phyloP scores from a whole-genome alignment of 1,140 invertebrate genomes.

The Apolygus lucorum region DNA sequence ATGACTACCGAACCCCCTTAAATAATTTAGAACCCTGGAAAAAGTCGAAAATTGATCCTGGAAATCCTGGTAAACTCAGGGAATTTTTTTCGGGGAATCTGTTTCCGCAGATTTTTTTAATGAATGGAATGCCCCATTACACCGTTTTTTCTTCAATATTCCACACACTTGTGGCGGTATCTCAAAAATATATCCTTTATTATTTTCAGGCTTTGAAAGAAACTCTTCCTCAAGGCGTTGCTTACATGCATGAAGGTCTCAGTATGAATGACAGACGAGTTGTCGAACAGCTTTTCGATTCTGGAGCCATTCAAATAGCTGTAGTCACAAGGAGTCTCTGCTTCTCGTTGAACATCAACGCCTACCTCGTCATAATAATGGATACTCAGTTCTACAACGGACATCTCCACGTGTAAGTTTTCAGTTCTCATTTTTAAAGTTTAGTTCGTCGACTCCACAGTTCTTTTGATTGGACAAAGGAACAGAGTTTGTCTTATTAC shows the following conservation, averaged over 20 bases:
- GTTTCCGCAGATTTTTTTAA: too few species aligned
- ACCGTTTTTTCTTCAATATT: conserved; percentile 1
- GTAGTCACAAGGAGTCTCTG: conserved; percentile 85
- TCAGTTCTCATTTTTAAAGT: background rate
- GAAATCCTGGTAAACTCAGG: too few species aligned
- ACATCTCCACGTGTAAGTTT: conserved; percentile 49
- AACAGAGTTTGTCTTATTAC: too few species aligned
- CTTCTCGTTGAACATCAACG: conserved; percentile 80
- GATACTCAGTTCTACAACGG: conserved; percentile 98
- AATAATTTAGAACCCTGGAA: too few species aligned
- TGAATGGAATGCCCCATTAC: too few species aligned
- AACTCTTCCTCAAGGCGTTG: conserved; percentile 85
- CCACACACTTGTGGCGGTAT: too few species aligned
- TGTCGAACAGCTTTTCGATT: conserved; percentile 87
- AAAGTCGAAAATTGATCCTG: too few species aligned
- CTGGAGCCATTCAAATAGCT: conserved; percentile 87
- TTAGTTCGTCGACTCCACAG: too few species aligned
- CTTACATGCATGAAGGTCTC: conserved; percentile 93
- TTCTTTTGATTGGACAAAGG: too few species aligned
- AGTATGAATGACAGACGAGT: conserved; percentile 70
- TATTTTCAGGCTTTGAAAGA: conserved; percentile 62
- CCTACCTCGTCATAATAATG: conserved; percentile 92
- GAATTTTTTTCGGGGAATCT: too few species aligned
- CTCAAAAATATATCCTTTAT: conserved; percentile 28
- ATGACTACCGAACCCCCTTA: too few species aligned